Base-by-base conservation (phyloP, 2,888 invertebrate genomes). In the Diaphora mendica region DNA sequence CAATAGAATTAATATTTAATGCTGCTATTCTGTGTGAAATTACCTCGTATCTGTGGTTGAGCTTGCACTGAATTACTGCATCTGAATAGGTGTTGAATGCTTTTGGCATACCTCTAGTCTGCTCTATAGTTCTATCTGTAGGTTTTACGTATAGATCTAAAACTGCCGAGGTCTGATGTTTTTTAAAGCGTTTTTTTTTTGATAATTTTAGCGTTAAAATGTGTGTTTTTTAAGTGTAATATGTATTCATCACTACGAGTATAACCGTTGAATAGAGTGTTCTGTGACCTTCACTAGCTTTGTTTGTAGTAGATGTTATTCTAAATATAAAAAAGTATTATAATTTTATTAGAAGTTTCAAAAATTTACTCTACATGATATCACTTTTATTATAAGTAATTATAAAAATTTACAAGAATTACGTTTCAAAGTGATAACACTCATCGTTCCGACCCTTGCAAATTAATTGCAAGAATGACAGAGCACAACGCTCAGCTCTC, bases 1-100 rank as follows among this genome's bases (percentile, higher is more conserved):
- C 93, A 92, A 93, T 94, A 91, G 92, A 89, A 93, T 95, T 94
- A 93, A 92, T 94, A 94, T 94, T 94, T 93, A 94, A 94, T 92
- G 92, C 91, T 88, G 89, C 92, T 91, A 92, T 93, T 92, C 92
- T 91, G 92, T 85, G 82, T 89, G 87, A 87, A 93, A 95, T 94
- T 93, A 93, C 93, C 90, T 86, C 89, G 86, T 89, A 92, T 90
- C 92, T 92, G 92, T 90, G 90, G 91, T 90, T 89, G 90, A 92
- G 91, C 92, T 91, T 91, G 89, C 87, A 87, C 91, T 93, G 91
- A 94, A 93, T 94, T 93, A 94, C 91, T 91, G 90, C 91, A 89
- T 87, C 88, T 89, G 88, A 92, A 91, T 91, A 87, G 86, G 84
- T 91, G 90, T 91, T 90, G 87, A 86, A 89, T 87, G 89, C 88